Percentiles rank a stretch among this genome's conserved stretches.
These are phyloP conservation scores for Toxostoma redivivum DNA, from an alignment of 2,113 vertebrate species.

Conservation along the genomic window DNA sequence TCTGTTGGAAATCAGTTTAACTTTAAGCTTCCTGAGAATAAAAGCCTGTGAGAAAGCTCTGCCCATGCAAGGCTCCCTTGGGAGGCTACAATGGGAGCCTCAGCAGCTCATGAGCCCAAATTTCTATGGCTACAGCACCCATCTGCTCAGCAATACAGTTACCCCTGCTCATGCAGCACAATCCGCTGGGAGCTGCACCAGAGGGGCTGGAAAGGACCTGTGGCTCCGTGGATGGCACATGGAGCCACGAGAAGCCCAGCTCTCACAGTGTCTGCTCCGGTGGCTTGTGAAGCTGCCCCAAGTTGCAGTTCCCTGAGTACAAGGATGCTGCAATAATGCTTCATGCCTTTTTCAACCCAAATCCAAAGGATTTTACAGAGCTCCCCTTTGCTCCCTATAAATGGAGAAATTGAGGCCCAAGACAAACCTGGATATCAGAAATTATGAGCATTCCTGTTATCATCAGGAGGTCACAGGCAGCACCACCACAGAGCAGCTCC, in stretches of 20 bases:
- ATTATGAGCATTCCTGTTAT: fast-evolving
- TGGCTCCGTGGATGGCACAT: fast-evolving
- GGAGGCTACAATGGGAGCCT: slow-evolving; percentile 43
- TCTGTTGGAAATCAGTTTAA: slow-evolving; percentile 74
- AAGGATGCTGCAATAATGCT: neutral
- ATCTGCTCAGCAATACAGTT: slow-evolving; percentile 1
- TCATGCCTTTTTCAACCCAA: neutral
- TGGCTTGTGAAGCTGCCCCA: neutral
- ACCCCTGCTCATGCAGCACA: neutral
- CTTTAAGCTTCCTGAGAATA: slow-evolving; percentile 72
- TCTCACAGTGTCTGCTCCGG: fast-evolving
- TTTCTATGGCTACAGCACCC: slow-evolving; percentile 59
- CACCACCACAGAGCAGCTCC: neutral
- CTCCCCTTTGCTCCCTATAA: fast-evolving
- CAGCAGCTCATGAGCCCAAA: neutral
- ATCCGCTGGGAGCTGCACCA: neutral
- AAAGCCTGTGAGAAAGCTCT: slow-evolving; percentile 71
- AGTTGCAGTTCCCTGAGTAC: neutral
- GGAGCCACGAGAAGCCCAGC: neutral
- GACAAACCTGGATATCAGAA: neutral
- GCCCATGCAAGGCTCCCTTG: slow-evolving; percentile 25
- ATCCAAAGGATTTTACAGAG: neutral
- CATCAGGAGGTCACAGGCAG: fast-evolving
- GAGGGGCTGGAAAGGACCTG: neutral
- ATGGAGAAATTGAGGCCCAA: neutral